Conservation (phyloP, 2,797 vertebrate genomes). For the Schizopygopsis pylzovi region DNA sequence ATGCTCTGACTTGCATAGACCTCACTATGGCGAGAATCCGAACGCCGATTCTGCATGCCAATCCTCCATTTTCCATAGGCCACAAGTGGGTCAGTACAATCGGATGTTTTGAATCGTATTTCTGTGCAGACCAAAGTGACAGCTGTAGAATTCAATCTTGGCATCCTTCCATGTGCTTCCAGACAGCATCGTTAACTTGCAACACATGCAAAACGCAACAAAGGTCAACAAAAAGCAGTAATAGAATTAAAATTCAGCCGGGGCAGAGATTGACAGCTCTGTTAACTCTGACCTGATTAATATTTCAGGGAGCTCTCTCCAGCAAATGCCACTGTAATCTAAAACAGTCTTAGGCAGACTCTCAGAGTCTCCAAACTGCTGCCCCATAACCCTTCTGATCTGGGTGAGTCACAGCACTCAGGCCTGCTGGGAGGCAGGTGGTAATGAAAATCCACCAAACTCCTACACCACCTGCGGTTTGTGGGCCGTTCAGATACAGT, state of each 20-base stretch:
- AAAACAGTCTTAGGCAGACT: constrained; percentile 65
- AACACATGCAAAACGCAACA: constrained; percentile 36
- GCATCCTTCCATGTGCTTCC: not conserved
- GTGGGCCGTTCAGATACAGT: constrained; percentile 48
- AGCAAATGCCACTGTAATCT: constrained; percentile 67
- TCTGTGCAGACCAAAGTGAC: not conserved
- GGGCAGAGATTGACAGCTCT: constrained; percentile 71
- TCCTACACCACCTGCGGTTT: constrained; percentile 63
- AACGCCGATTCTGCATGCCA: constrained; percentile 10
- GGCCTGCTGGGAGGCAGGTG: constrained; percentile 38
- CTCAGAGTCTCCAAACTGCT: constrained; percentile 55
- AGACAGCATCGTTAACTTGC: not conserved
- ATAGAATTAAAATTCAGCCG: constrained; percentile 53
- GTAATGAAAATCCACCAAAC: constrained; percentile 59
- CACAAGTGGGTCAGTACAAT: not conserved
- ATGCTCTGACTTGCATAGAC: constrained; percentile 72
- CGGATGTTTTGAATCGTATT: not conserved
- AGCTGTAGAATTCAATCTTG: constrained; percentile 34
- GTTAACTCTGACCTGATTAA: constrained; percentile 74
- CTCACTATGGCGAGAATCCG: constrained; percentile 4
- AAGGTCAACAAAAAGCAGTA: constrained; percentile 41
- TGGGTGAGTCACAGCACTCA: constrained; percentile 64
- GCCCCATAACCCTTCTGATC: constrained; percentile 57
- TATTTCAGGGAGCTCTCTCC: constrained; percentile 69
- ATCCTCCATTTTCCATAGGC: not conserved